Conservation (phyloP, 1,140 invertebrate species). For the Drosophila willistoni region DNA sequence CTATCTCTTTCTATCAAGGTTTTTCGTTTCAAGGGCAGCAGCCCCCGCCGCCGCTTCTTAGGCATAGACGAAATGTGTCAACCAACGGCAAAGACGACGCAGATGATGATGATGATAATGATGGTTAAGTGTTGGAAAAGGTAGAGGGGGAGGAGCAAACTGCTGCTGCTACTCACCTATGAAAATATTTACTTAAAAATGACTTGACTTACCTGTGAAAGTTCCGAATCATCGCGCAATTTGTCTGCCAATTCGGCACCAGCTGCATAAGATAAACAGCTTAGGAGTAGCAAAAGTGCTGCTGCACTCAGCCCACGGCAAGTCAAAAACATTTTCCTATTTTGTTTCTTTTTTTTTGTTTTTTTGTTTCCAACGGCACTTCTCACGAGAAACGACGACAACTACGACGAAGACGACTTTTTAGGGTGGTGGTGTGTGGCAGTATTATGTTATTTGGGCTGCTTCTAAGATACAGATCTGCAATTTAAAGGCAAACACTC, state of each 20-base stretch:
- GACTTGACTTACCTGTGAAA: conserved; percentile 83
- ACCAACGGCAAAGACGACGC: too few relatives aligned
- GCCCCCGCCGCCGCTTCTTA: not conserved
- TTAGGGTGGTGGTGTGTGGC: conserved; percentile 54
- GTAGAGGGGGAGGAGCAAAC: conserved; percentile 22
- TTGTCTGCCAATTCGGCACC: conserved; percentile 75
- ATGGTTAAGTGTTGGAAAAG: conserved; percentile 2
- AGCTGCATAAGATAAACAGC: conserved; percentile 51
- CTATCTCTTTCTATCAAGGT: conserved; percentile 45
- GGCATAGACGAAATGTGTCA: conserved; percentile 36
- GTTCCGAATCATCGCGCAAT: conserved; percentile 83
- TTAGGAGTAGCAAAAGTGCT: conserved; percentile 54
- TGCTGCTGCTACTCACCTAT: conserved; percentile 44
- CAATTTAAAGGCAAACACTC: conserved; percentile 59
- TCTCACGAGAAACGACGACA: conserved; percentile 26
- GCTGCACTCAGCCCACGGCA: conserved; percentile 37
- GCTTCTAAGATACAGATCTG: conserved; percentile 62
- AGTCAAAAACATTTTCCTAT: conserved; percentile 49
- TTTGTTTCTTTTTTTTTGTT: not conserved
- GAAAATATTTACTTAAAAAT: conserved; percentile 33
- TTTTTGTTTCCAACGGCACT: conserved; percentile 24
- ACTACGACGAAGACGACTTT: conserved; percentile 25
- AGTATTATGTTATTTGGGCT: conserved; percentile 59
- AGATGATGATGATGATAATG: not conserved
- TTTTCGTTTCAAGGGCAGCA: conserved; percentile 70